Base-by-base conservation (phyloP, 2,113 vertebrate species). In the Xiphophorus couchianus region DNA sequence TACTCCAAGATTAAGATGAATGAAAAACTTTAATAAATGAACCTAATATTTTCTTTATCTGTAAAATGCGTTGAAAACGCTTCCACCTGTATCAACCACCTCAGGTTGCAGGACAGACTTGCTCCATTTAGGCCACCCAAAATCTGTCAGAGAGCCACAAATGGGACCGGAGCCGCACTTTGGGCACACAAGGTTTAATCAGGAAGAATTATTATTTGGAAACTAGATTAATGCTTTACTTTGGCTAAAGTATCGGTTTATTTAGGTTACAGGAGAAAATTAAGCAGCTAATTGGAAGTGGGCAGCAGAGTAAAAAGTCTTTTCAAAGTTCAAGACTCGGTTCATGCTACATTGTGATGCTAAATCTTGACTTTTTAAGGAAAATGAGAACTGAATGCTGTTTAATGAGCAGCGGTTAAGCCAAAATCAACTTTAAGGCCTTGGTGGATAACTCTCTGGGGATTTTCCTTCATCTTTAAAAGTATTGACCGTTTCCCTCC, bases 381-480 rank as follows among this genome's bases (percentile, higher is more conserved):
- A 25, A 13, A 48, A 69, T 3, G 44, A 33, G 54, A 39, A 69
- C 25, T 68, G 42, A 22, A 35, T 29, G 9, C 19, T 19, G 28
- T 82, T 69, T 30, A 63, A 64, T 73, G 42, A 73, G 74, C 8
- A 63, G 61, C 62, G 70, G 28, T 29, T 80, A 27, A 69, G 6
- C 64, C 35, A 78, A 69, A 78, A 77, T 58, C 62, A 48, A 19
- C 28, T 62, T 79, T 73, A 83, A 81, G 69, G 86, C 82, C 77
- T 77, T 37, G 76, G 78, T 78, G 51, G 73, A 83, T 60, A 37
- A 74, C 71, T 63, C 84, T 84, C 76, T 7, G 71, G 75, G 81
- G 74, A 80, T 77, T 87, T 78, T 86, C 80, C 88, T 90, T 92
- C 81, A 90, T 88, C 86, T 82, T 77, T 84, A 85, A 88, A 89